Conservation (phyloP, 53 echinoderm and acorn worm genomes). For the Echinarachnius parma region DNA sequence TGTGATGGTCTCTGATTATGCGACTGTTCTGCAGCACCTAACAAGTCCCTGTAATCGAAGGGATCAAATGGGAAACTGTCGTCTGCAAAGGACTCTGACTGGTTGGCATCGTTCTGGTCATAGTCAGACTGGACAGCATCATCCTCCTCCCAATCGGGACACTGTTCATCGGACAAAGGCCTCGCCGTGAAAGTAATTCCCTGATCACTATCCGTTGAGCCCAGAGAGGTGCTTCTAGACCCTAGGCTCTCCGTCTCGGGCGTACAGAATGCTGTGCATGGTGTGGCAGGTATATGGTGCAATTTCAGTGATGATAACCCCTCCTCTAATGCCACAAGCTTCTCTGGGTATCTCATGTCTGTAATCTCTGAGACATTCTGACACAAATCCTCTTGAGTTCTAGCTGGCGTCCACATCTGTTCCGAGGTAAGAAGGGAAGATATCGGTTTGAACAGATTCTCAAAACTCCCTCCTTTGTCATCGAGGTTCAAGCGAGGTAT, state of each 20-base stretch:
- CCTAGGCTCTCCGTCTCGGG: conserved; percentile 20
- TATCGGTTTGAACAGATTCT: conserved; percentile 14
- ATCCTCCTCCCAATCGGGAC: conserved; percentile 27
- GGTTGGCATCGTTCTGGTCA: too few relatives aligned
- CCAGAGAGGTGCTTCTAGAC: conserved; percentile 35
- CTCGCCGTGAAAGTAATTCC: conserved; percentile 23
- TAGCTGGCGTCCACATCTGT: background rate
- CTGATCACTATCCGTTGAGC: conserved; percentile 42
- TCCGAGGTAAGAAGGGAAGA: background rate
- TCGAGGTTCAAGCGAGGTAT: background rate
- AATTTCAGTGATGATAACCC: conserved; percentile 39
- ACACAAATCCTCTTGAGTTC: conserved; percentile 22
- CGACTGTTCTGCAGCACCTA: too few relatives aligned
- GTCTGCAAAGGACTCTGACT: too few relatives aligned
- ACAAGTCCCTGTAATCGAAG: too few relatives aligned
- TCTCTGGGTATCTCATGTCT: conserved; percentile 25
- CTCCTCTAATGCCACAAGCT: conserved; percentile 35
- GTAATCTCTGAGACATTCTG: conserved; percentile 12
- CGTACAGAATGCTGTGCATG: conserved; percentile 26
- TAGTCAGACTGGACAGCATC: background rate
- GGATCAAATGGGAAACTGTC: too few relatives aligned
- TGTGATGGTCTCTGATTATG: too few relatives aligned
- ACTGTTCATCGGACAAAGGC: background rate
- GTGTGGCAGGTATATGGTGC: conserved; percentile 45
- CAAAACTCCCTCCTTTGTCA: background rate